Evolutionary conservation across 2,888 invertebrate species (phyloP), one percentile per base, ranked within the genome.

Genomic region (Cantharis lateralis): DNA sequence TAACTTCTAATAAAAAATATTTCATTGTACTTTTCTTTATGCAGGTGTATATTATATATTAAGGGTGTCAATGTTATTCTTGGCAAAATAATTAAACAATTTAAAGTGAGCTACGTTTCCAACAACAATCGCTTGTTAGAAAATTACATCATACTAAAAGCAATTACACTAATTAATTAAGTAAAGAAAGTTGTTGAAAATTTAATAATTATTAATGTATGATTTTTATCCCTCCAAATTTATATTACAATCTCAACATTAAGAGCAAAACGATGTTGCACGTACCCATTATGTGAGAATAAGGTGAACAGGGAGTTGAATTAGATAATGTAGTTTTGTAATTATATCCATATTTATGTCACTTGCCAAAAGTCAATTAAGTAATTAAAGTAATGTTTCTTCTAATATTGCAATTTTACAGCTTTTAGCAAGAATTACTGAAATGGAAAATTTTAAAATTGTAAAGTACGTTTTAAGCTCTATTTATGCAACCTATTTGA

Each of bases 281-380:
- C 72, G 72, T 71, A 71, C 18, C 76, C 76, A 76, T 76, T 76
- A 76, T 48, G 69, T 66, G 76, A 32, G 76, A 68, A 76, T 70
- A 76, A 76, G 76, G 72, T 72, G 76, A 72, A 72, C 62, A 70
- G 72, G 72, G 76, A 76, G 62, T 18, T 61, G 64, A 76, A 78
- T 80, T 75, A 79, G 78, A 75, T 78, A 80, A 78, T 79, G 77
- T 78, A 77, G 73, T 20, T 66, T 75, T 78, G 78, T 74, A 78
- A 79, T 79, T 80, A 80, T 80, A 80, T 78, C 72, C 76, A 78
- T 76, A 75, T 75, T 75, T 66, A 71, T 71, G 62, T 68, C 66
- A 75, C 26, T 75, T 75, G 68, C 68, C 68, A n/a, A 48, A 48
- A 71, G 75, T 71, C 64, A 66, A 66, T 66, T 66, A 66, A 20